Evolutionary conservation across 2,113 vertebrate species (phyloP).

Genomic region (Rana temporaria): DNA sequence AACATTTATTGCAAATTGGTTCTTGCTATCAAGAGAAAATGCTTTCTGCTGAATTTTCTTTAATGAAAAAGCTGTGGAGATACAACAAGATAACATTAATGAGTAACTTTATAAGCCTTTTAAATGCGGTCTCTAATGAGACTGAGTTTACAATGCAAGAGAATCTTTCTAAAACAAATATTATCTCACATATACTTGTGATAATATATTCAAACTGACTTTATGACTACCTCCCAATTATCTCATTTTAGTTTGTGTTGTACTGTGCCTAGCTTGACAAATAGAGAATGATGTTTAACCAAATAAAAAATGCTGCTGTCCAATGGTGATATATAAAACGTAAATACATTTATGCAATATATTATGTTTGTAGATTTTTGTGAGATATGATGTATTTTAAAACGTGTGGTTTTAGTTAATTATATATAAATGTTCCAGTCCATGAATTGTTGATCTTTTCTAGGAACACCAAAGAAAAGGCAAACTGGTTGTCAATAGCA

Average conservation of each 20-base stretch:
- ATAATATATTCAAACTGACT: constrained; percentile 84
- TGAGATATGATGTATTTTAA: too few species aligned
- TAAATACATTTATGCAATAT: too few species aligned
- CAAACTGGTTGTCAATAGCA: too few species aligned
- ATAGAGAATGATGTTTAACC: constrained; percentile 37
- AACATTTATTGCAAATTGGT: constrained; percentile 91
- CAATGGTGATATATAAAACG: neutral
- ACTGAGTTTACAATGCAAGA: constrained; percentile 87
- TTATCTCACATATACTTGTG: constrained; percentile 86
- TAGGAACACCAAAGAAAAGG: too few species aligned
- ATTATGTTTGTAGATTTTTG: too few species aligned
- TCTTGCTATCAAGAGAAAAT: constrained; percentile 89
- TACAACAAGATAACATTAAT: constrained; percentile 90
- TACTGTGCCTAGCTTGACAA: constrained; percentile 70
- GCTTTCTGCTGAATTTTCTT: constrained; percentile 90
- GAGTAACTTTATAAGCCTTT: constrained; percentile 90
- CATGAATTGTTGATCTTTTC: too few species aligned
- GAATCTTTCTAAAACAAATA: constrained; percentile 89
- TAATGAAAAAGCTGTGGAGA: constrained; percentile 89
- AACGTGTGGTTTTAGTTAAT: too few species aligned
- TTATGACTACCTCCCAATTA: constrained; percentile 84
- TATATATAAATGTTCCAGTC: too few species aligned
- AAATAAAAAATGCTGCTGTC: neutral
- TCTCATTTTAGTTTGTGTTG: constrained; percentile 77
- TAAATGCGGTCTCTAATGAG: constrained; percentile 89